Percentiles rank a stretch among this genome's conserved stretches.
Evolutionary conservation across 2,888 invertebrate genomes (phyloP).

Genomic region (Scelioninae gen. 1): DNA sequence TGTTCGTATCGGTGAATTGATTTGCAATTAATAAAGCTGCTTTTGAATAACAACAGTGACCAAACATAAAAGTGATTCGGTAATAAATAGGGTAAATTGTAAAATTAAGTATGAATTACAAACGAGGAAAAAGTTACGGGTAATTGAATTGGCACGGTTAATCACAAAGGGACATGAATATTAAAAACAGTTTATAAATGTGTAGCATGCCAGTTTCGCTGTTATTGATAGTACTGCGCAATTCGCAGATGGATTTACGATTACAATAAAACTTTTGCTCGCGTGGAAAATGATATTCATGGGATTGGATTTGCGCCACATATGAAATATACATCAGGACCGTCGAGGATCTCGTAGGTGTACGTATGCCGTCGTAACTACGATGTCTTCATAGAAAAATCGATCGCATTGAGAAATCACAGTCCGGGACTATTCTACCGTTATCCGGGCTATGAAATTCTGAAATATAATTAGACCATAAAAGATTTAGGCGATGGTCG

Average conservation of each 20-base stretch:
- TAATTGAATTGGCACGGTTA: conserved; percentile 50
- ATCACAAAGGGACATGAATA: conserved; percentile 43
- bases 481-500: conserved; percentile 15
- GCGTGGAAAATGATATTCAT: conserved; percentile 83
- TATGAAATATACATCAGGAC: conserved; percentile 79
- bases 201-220: conserved; percentile 72
- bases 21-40: conserved; percentile 33
- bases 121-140: conserved; percentile 13
- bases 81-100: conserved; percentile 14
- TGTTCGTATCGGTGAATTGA: conserved; percentile 36
- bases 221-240: conserved; percentile 82
- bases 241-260: conserved; percentile 83
- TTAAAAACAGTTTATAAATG: conserved; percentile 61
- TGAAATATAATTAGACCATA: conserved; percentile 46
- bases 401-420: conserved; percentile 56
- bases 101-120: conserved; percentile 18
- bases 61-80: conserved; percentile 1
- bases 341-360: conserved; percentile 61
- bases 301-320: conserved; percentile 83
- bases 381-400: conserved; percentile 61
- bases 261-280: conserved; percentile 83
- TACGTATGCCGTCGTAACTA: conserved; percentile 58
- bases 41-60: conserved; percentile 7
- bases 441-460: conserved; percentile 34
- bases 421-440: conserved; percentile 34